Base-by-base conservation (phyloP, 2,797 vertebrate genomes). In the Serranus cabrilla region DNA sequence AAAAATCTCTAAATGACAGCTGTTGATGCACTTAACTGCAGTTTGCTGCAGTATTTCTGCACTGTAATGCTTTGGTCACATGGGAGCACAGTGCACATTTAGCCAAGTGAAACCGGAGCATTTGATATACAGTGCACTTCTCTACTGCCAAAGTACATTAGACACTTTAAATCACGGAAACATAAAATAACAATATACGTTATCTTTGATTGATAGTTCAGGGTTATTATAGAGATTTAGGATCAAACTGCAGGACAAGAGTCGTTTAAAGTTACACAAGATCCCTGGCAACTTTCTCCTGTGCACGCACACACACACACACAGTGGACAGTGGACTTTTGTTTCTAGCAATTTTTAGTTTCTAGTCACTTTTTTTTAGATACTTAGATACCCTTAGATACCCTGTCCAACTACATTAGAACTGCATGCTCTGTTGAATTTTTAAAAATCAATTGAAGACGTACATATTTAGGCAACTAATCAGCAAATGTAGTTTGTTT, bases 141-240 rank as follows among this genome's bases (percentile, higher is more conserved):
- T 7, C 61, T 1, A 0, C 65, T 20, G 16, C 43, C 31, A 65
- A 55, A 60, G 23, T n/a, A 59, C 63, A 40, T 76, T 3, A 61
- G 23, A 21, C 56, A 31, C 60, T 55, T 65, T 57, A 21, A 64
- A 58, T 60, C 17, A 21, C 5, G 18, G 63, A 54, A 51, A 46
- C 46, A 54, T 66, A 56, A 54, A 74, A 73, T 31, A 39, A 55
- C 31, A 67, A 21, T 42, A 27, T 59, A 64, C 21, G 65, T 65
- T 23, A 73, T 62, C 49, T 40, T 43, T 6, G 39, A 71, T 17
- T 45, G 60, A 81, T 74, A 59, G 49, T 23, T 37, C 34, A 17
- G 55, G 61, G 39, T 49, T 40, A 5, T 40, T 17, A 4, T 40
- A 14, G 63, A 71, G 25, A 63, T 58, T 68, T 42, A 50, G 58